phyloP scores from a whole-genome alignment of 2,888 invertebrate genomes.

The Lasioglossum leucozonium region DNA sequence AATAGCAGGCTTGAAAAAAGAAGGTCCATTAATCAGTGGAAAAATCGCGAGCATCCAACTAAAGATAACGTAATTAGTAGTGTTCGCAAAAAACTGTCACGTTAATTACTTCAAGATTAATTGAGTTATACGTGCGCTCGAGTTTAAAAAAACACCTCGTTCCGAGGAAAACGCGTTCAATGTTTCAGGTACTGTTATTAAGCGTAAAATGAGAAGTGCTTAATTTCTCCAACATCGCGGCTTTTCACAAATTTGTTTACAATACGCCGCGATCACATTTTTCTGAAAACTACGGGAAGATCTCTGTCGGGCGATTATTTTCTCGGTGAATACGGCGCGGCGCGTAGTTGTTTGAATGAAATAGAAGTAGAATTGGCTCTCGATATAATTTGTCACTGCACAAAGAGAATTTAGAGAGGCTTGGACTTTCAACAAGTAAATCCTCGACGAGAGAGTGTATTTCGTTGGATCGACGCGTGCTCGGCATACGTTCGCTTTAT shows the following conservation, averaged over 20 bases:
- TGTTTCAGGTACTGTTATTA: background rate
- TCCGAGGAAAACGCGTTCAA: background rate
- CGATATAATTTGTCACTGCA: background rate
- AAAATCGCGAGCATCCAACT: background rate
- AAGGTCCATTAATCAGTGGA: background rate
- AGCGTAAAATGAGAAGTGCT: background rate
- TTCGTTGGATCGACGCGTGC: constrained; percentile 42
- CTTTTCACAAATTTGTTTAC: background rate
- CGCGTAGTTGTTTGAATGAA: background rate
- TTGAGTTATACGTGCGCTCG: background rate
- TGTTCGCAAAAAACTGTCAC: background rate
- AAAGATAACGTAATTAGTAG: background rate
- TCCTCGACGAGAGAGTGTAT: background rate
- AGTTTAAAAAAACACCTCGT: background rate
- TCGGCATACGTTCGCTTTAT: constrained; percentile 21
- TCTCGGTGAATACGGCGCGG: too few species aligned
- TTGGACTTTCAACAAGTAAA: background rate
- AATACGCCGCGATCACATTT: too few species aligned
- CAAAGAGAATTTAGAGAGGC: background rate
- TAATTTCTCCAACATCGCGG: background rate
- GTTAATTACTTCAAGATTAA: background rate
- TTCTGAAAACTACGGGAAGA: too few species aligned
- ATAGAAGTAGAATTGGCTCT: background rate
- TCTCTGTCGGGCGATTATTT: too few species aligned
- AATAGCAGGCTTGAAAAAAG: background rate